A percentile compares a stretch with the other conserved stretches of the same genome.
phyloP scores from a whole-genome alignment of 2,797 vertebrate species.

The Myotis findleyi region DNA sequence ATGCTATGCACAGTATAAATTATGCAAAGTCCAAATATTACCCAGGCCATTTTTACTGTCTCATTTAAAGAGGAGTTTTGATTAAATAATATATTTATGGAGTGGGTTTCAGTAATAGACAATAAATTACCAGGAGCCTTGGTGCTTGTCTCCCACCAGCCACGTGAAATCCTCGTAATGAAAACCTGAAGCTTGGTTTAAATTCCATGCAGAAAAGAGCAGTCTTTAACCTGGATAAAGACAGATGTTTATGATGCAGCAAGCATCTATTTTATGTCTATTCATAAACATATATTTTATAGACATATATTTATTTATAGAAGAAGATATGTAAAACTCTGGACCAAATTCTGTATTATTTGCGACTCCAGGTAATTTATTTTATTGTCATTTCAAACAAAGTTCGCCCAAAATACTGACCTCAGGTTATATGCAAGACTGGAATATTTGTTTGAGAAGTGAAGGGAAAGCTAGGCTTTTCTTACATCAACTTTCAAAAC shows the following conservation, averaged over 20 bases:
- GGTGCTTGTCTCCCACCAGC: conserved; percentile 62
- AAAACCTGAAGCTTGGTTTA: conserved; percentile 60
- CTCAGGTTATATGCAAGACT: background rate
- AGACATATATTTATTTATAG: background rate
- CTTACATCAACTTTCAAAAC: conserved; percentile 16
- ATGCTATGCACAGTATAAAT: conserved; percentile 62
- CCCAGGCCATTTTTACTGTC: conserved; percentile 75
- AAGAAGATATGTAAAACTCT: conserved; percentile 45
- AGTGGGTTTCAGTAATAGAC: conserved; percentile 73
- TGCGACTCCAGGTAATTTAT: background rate
- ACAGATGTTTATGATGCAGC: background rate
- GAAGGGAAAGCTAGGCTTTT: background rate
- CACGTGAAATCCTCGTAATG: conserved; percentile 13
- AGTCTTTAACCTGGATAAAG: conserved; percentile 52
- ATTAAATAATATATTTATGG: conserved; percentile 83
- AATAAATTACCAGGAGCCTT: conserved; percentile 75
- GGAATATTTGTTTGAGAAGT: background rate
- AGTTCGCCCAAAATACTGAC: conserved; percentile 37
- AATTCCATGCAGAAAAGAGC: background rate
- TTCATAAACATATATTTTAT: background rate
- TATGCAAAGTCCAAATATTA: conserved; percentile 79
- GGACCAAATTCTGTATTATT: conserved; percentile 7
- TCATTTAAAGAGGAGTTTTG: conserved; percentile 80
- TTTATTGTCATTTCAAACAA: conserved; percentile 15
- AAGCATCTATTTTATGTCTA: background rate